Base-by-base conservation (phyloP, 2,113 vertebrate species). In the Miniopterus natalensis region DNA sequence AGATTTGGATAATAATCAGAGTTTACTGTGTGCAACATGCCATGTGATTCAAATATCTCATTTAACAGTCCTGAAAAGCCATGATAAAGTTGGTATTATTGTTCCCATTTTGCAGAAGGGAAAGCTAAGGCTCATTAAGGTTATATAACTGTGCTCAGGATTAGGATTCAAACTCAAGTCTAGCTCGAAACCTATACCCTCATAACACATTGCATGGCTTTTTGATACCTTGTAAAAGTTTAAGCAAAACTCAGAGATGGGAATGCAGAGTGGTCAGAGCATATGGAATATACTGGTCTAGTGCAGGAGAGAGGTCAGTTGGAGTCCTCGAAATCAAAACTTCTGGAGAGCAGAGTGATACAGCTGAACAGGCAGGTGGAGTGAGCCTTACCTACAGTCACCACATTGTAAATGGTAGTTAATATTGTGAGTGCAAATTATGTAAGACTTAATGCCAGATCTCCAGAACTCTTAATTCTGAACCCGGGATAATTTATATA, bases 401-500 rank as follows among this genome's bases (percentile, higher is more conserved):
- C 40, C 71, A 61, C 92, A 81, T 59, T 85, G 12, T 84, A 81
- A 88, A 68, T 17, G 14, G 25, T 42, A 7, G 11, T 47, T 87
- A 75, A 36, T 68, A 25, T 23, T 1, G 0, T 84, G 42, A 12
- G 87, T 40, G 20, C 14, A 47, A 88, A 94, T 94, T 75, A 80
- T 49, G 47, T 84, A 61, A 57, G 88, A 63, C 40, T 31, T 71
- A 65, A 81, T n/a, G 36, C 42, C 71, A 92, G 87, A 81, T 68
- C 77, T 70, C 83, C 31, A 75, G 80, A 73, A 90, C 23, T 84
- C 77, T 68, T 42, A 20, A n/a, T 88, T 90, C 53, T 66, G 73
- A 95, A 88, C 71, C 68, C 79, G 71, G 79, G 51, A 73, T 88
- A 53, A 96, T 96, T 85, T 97, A 88, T 94, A 90, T 94, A 59